Evolutionary conservation across 64 coral and sea anemone species (phyloP).

Genomic region (Acropora yongei): DNA sequence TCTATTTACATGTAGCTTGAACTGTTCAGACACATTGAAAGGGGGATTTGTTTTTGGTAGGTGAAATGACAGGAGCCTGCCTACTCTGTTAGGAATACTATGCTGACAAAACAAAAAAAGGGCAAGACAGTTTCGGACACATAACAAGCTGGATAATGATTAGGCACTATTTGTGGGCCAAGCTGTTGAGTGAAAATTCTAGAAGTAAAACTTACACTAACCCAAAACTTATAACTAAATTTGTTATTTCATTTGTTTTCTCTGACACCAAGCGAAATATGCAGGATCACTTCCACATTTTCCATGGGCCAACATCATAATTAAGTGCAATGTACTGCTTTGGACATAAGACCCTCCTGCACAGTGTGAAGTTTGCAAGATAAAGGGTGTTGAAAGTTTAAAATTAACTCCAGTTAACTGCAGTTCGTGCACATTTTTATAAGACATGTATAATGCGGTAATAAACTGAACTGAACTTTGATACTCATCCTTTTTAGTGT

Average conservation of each 20-base stretch:
- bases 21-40: too few relatives aligned
- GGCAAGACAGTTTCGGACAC: neutral
- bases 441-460: too few relatives aligned
- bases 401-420: neutral
- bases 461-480: neutral
- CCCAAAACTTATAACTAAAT: neutral
- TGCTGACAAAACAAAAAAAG: neutral
- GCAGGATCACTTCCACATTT: constrained; percentile 49
- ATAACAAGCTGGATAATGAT: neutral
- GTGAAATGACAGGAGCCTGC: too few relatives aligned
- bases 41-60: too few relatives aligned
- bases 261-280: constrained; percentile 57
- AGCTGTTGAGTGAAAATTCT: neutral
- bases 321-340: neutral
- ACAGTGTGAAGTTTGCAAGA: constrained; percentile 46
- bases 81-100: neutral
- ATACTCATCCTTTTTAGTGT: neutral
- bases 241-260: neutral
- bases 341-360: constrained; percentile 44
- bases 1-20: too few relatives aligned
- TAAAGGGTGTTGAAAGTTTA: neutral
- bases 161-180: too few relatives aligned
- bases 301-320: constrained; percentile 55
- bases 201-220: neutral
- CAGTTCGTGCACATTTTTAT: too few relatives aligned